Evolutionary conservation across 2,888 invertebrate species (phyloP).

Genomic region (Phyllotreta cruciferae): DNA sequence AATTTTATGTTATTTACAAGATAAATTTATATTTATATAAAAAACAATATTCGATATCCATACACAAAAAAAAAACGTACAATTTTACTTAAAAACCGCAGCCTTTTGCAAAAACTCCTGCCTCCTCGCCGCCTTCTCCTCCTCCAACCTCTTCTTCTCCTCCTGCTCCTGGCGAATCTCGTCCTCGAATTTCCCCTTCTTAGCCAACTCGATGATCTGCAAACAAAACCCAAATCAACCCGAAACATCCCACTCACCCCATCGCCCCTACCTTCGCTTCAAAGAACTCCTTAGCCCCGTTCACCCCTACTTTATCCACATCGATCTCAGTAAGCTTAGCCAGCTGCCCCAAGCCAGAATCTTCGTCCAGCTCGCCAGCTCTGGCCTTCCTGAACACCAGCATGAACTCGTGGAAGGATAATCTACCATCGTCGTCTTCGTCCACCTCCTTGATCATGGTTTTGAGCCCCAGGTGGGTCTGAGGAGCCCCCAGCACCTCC

Average conservation of each 20-base stretch:
- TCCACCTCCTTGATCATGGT: conserved; percentile 94
- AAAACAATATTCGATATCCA: background rate
- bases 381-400: conserved; percentile 87
- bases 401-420: conserved; percentile 90
- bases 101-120: conserved; percentile 90
- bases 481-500: conserved; percentile 94
- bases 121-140: conserved; percentile 81
- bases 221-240: conserved; percentile 53
- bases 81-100: conserved; percentile 72
- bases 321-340: conserved; percentile 90
- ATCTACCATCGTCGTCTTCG: conserved; percentile 83
- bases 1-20: conserved; percentile 1
- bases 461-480: conserved; percentile 93
- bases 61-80: background rate
- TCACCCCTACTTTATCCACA: conserved; percentile 93
- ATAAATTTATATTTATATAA: conserved; percentile 4
- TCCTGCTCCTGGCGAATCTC: conserved; percentile 94
- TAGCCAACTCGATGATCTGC: conserved; percentile 83
- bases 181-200: conserved; percentile 87
- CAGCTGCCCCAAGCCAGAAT: conserved; percentile 86
- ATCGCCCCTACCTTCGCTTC: conserved; percentile 96
- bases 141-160: conserved; percentile 81
- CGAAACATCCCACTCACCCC: no score
- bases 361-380: conserved; percentile 86
- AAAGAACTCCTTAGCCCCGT: conserved; percentile 94